These are phyloP conservation scores for Poecilus cupreus DNA, from an alignment of 2,888 invertebrate genomes.

Conservation along the genomic window DNA sequence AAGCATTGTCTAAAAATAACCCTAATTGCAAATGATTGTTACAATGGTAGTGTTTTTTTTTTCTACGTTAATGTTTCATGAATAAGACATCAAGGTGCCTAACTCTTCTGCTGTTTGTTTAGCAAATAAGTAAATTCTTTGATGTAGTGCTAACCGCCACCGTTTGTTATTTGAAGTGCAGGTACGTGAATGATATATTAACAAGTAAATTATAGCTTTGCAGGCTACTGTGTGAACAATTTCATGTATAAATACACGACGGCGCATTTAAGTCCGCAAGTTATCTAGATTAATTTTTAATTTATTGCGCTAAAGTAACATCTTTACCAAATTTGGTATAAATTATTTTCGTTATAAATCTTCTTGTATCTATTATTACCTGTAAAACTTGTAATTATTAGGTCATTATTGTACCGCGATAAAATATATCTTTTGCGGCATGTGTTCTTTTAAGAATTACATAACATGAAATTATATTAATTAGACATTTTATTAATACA, in stretches of 20 bases:
- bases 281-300: slow-evolving; percentile 24
- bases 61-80: too few species aligned
- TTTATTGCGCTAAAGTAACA: slow-evolving; percentile 20
- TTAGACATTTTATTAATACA: slow-evolving; percentile 28
- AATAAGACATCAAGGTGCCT: too few species aligned
- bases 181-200: slow-evolving; percentile 28
- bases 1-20: too few species aligned
- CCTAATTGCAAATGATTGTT: too few species aligned
- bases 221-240: slow-evolving; percentile 24
- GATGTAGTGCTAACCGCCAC: background rate
- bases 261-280: background rate
- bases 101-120: background rate
- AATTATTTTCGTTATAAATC: slow-evolving; percentile 41
- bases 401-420: slow-evolving; percentile 43
- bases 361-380: background rate
- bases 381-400: slow-evolving; percentile 35
- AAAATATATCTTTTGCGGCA: slow-evolving; percentile 30
- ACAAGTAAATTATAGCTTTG: slow-evolving; percentile 29
- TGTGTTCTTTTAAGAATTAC: slow-evolving; percentile 21
- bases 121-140: background rate
- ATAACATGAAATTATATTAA: slow-evolving; percentile 43
- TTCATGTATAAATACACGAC: background rate
- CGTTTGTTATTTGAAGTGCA: slow-evolving; percentile 6
- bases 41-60: too few species aligned
- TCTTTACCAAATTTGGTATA: slow-evolving; percentile 42